A percentile compares a stretch with the other conserved stretches of the same genome.
Conservation (phyloP, 2,888 invertebrate species). For the Selenia dentaria region DNA sequence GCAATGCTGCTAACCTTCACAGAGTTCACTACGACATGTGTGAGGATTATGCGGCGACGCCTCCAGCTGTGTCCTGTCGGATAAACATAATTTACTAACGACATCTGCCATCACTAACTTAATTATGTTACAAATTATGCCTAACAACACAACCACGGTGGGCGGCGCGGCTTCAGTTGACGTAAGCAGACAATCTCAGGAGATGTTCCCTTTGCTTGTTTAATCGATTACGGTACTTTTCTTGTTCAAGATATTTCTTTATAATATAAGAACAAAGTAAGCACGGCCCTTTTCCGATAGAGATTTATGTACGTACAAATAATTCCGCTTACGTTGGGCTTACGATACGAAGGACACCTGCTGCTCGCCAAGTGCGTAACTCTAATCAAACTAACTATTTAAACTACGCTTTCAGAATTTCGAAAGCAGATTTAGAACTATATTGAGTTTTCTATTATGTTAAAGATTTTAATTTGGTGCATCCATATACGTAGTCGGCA, state of each 20-base stretch:
- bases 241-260: too few species aligned
- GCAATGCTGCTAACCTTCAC: slow-evolving; percentile 39
- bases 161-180: slow-evolving; percentile 42
- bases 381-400: too few species aligned
- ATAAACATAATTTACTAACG: slow-evolving; percentile 76
- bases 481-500: too few species aligned
- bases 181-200: slow-evolving; percentile 46
- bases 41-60: slow-evolving; percentile 65
- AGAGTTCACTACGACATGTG: slow-evolving; percentile 54
- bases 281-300: slow-evolving; percentile 49
- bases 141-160: slow-evolving; percentile 43
- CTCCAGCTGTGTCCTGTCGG: slow-evolving; percentile 70
- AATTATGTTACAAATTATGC: slow-evolving; percentile 59
- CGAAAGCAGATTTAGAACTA: too few species aligned
- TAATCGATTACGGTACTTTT: slow-evolving; percentile 39
- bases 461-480: too few species aligned
- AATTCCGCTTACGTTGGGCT: slow-evolving; percentile 70
- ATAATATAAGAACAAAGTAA: slow-evolving; percentile 57
- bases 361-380: slow-evolving; percentile 68
- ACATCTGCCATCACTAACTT: slow-evolving; percentile 68
- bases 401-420: too few species aligned
- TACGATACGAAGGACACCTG: slow-evolving; percentile 74
- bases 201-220: slow-evolving; percentile 38
- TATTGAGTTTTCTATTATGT: too few species aligned
- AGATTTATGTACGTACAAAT: slow-evolving; percentile 73